Base-by-base conservation (phyloP, 2,113 vertebrate species). In the Cyprinus carpio region DNA sequence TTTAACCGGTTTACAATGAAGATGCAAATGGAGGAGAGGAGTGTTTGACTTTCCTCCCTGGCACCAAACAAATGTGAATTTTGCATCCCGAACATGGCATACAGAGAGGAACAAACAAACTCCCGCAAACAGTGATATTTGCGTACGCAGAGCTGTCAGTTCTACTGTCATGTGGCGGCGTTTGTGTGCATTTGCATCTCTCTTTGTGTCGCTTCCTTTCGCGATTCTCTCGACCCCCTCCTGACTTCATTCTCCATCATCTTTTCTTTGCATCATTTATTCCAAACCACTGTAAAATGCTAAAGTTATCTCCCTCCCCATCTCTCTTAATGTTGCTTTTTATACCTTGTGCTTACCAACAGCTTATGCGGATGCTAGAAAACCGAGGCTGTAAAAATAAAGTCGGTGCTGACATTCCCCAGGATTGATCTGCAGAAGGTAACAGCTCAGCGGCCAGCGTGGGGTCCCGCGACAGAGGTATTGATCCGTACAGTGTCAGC, bases 1-100 rank as follows among this genome's bases (percentile, higher is more conserved):
- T 56, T 60, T 79, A 79, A 64, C 72, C 1, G 60, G 65, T 65
- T 43, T 27, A 77, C 77, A 18, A 75, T 82, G 15, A 75, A 72
- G 49, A 77, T 74, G 64, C 49, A 49, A 69, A 81, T 64, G 56
- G 27, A 84, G 34, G 40, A 76, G 62, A 37, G 29, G 20, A 56
- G n/a, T 85, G 51, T 87, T 87, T 85, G 77, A 82, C 83, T 87
- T 87, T 84, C 43, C 23, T 16, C n/a, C 49, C 69, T 27, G 12
- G 29, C 37, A 16, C 77, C 58, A 56, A 85, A 43, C 71, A 85
- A 82, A 87, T 25, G 51, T 31, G 71, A 67, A 84, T 72, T 29
- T 40, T 43, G 67, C 31, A 75, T 65, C 25, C 46, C 11, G 58
- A 56, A 87, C 78, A 46, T 49, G 60, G 65, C 69, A 56, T 15